Evolutionary conservation across 1,140 invertebrate species (phyloP).

Genomic region (Drosophila sturtevanti): DNA sequence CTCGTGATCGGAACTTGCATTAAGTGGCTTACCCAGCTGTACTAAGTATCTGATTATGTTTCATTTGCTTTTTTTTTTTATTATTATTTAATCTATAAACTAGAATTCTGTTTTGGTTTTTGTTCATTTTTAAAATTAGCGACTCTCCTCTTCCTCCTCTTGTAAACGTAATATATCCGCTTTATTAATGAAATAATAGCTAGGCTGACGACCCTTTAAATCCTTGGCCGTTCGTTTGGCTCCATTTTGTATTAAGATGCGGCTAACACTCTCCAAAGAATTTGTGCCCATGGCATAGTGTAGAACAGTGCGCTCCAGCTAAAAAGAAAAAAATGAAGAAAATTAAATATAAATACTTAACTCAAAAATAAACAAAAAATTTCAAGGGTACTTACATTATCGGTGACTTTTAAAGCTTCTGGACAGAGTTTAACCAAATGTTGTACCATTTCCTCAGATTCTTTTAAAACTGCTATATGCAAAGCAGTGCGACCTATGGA

Average conservation of each 20-base stretch:
- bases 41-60: not conserved
- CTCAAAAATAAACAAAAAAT: fast-evolving
- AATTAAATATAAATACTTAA: too few species aligned
- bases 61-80: slow-evolving; percentile 31
- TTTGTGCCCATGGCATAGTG: slow-evolving; percentile 96
- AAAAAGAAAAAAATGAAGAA: slow-evolving; percentile 2
- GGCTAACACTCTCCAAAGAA: slow-evolving; percentile 90
- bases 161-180: slow-evolving; percentile 92
- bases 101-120: slow-evolving; percentile 20
- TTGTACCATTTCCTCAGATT: slow-evolving; percentile 90
- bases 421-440: slow-evolving; percentile 89
- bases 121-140: slow-evolving; percentile 37
- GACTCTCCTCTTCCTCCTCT: slow-evolving; percentile 88
- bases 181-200: slow-evolving; percentile 96
- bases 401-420: slow-evolving; percentile 89
- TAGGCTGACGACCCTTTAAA: slow-evolving; percentile 93
- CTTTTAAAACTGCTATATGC: slow-evolving; percentile 92
- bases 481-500: slow-evolving; percentile 86
- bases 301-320: slow-evolving; percentile 93
- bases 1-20: not conserved
- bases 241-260: slow-evolving; percentile 90
- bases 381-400: slow-evolving; percentile 89
- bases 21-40: not conserved
- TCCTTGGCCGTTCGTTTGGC: slow-evolving; percentile 92
- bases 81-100: slow-evolving; percentile 57